Percentiles rank a stretch among this genome's conserved stretches.
Evolutionary conservation across 2,888 invertebrate genomes (phyloP).

Genomic region (Tolmerus cingulatus): DNA sequence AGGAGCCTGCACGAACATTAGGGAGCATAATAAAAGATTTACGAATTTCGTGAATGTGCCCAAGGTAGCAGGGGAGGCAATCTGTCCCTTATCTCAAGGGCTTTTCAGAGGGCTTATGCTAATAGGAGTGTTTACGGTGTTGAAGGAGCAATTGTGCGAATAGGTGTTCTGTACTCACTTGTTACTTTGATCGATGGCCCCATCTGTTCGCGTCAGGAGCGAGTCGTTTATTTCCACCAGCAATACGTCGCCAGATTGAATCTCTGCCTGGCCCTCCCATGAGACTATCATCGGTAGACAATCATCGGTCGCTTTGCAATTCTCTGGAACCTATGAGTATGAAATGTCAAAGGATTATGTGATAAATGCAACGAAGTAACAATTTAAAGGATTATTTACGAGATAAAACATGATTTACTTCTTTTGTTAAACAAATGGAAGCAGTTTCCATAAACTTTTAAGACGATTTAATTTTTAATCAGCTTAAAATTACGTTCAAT

Average conservation of each 20-base stretch:
- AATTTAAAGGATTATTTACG: not conserved
- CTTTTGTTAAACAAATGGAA: too few species aligned
- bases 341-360: constrained; percentile 43
- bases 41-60: not conserved
- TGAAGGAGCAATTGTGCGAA: not conserved
- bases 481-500: too few species aligned
- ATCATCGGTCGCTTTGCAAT: constrained; percentile 63
- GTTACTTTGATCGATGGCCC: constrained; percentile 1
- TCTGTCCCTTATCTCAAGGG: not conserved
- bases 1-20: not conserved
- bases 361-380: not conserved
- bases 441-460: too few species aligned
- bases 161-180: constrained; percentile 20
- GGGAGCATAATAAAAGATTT: not conserved
- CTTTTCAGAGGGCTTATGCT: not conserved
- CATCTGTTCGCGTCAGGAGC: constrained; percentile 63
- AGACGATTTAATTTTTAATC: too few species aligned
- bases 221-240: constrained; percentile 75
- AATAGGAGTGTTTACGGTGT: not conserved
- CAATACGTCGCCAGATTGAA: constrained; percentile 76
- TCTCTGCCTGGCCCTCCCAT: constrained; percentile 74
- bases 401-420: too few species aligned
- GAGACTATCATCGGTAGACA: constrained; percentile 69
- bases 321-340: constrained; percentile 58
- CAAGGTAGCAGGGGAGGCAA: not conserved